Evolutionary conservation across 2,113 vertebrate species (phyloP).

Genomic region (Zosterops hypoxanthus): DNA sequence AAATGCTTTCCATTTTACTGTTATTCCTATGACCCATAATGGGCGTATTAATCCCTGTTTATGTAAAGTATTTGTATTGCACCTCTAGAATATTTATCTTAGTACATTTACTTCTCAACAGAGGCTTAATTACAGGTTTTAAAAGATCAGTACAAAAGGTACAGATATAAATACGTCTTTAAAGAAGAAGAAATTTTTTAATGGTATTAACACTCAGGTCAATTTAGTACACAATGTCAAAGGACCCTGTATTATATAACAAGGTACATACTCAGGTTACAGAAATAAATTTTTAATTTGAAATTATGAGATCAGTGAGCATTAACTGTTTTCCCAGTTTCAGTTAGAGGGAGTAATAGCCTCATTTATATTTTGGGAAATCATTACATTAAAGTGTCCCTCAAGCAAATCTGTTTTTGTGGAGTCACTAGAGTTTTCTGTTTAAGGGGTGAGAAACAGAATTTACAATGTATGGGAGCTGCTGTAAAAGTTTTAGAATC

Average conservation of each 20-base stretch:
- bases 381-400: neutral
- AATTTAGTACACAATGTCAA: neutral
- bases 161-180: neutral
- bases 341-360: neutral
- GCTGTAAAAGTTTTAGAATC: neutral
- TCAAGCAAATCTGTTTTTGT: neutral
- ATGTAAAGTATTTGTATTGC: neutral
- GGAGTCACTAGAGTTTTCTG: neutral
- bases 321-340: neutral
- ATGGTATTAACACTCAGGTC: neutral
- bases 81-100: neutral
- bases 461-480: neutral
- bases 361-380: neutral
- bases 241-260: neutral
- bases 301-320: neutral
- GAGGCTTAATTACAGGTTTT: neutral
- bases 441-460: neutral
- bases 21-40: neutral
- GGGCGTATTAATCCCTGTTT: neutral
- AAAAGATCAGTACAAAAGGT: neutral
- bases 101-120: neutral
- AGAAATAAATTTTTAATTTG: slow-evolving; percentile 7
- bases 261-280: neutral
- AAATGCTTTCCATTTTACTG: neutral
- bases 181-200: neutral